Conservation (phyloP, 2,797 vertebrate species). For the Danionella dracula region DNA sequence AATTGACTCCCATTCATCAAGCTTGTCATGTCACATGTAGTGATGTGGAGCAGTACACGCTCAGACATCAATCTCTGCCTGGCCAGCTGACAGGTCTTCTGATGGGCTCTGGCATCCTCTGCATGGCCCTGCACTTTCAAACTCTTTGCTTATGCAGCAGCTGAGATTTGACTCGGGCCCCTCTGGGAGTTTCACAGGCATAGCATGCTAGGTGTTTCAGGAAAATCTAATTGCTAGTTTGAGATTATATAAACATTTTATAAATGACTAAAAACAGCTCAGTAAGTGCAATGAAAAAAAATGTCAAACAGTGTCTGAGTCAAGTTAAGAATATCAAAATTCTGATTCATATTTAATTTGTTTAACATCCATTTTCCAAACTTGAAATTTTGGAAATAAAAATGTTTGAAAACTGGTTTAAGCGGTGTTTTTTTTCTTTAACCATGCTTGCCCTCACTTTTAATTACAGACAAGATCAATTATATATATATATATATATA, state of each 20-base stretch:
- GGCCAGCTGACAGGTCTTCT: constrained; percentile 55
- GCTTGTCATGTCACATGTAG: constrained; percentile 48
- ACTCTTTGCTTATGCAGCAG: constrained; percentile 44
- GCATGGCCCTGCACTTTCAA: constrained; percentile 51
- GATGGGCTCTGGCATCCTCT: constrained; percentile 53
- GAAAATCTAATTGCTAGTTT: constrained; percentile 28
- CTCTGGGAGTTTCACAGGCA: constrained; percentile 61
- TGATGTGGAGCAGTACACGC: constrained; percentile 48
- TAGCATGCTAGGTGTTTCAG: constrained; percentile 46
- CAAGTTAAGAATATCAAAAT: too few species aligned
- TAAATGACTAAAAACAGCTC: too few species aligned
- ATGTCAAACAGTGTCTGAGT: too few species aligned
- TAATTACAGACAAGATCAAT: too few species aligned
- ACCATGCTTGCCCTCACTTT: too few species aligned
- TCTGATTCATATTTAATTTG: too few species aligned
- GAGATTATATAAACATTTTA: constrained; percentile 13
- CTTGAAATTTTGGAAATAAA: too few species aligned
- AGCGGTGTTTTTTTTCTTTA: too few species aligned
- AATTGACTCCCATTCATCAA: constrained; percentile 56
- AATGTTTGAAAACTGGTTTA: too few species aligned
- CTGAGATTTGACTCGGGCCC: constrained; percentile 47
- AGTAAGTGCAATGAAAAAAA: too few species aligned
- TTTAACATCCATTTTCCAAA: too few species aligned
- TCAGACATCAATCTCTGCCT: constrained; percentile 57
- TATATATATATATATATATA: too few species aligned